phyloP scores from a whole-genome alignment of 2,113 vertebrate species.

The Dolichallabes microphthalmus region DNA sequence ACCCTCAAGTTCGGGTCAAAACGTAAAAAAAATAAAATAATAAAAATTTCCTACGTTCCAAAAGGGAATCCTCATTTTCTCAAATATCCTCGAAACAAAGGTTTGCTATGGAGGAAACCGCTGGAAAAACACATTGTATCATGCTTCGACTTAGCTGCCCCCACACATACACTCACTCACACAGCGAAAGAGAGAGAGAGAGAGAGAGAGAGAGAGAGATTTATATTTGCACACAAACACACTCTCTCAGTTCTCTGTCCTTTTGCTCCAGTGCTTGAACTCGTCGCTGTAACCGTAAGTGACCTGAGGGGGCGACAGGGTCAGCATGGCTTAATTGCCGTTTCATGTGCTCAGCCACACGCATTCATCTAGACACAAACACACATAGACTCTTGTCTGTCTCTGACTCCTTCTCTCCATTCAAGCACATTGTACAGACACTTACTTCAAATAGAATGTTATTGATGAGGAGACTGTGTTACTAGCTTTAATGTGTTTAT shows the following conservation, averaged over 20 bases:
- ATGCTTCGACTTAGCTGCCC: neutral
- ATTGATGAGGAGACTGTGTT: constrained; percentile 14
- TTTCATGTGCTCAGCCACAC: constrained; percentile 45
- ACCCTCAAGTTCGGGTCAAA: neutral
- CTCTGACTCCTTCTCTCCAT: neutral
- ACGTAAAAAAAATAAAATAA: neutral
- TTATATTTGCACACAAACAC: neutral
- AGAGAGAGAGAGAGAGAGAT: too few relatives aligned
- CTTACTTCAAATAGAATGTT: constrained; percentile 10
- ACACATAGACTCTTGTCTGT: constrained; percentile 6
- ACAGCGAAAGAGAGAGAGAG: too few relatives aligned
- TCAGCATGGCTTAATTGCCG: constrained; percentile 53
- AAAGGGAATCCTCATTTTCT: neutral
- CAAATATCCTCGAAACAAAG: neutral
- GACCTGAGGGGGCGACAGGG: constrained; percentile 44
- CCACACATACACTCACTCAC: neutral
- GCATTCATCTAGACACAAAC: constrained; percentile 19
- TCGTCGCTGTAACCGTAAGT: constrained; percentile 31
- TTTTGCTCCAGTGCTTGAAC: constrained; percentile 24
- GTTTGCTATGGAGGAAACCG: neutral
- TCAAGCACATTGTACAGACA: neutral
- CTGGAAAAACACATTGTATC: constrained; percentile 24
- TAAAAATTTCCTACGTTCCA: neutral
- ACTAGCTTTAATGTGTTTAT: constrained; percentile 1
- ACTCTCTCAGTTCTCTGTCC: neutral